A percentile compares a stretch with the other conserved stretches of the same genome.
Conservation (phyloP, 35 echinoderm and acorn worm species). For the Apostichopus parvimensis region DNA sequence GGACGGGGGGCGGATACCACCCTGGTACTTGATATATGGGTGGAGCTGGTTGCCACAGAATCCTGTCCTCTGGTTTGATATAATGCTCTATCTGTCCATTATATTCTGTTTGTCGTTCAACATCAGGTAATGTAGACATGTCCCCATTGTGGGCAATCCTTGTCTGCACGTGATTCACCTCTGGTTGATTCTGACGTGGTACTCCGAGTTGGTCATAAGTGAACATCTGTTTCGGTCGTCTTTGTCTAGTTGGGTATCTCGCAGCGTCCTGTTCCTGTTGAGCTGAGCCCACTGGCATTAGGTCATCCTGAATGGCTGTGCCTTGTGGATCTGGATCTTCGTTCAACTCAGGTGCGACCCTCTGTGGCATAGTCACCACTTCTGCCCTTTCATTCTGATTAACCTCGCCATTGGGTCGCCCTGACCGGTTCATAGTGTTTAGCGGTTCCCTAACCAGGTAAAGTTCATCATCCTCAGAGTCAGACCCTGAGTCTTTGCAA, state of each 20-base stretch:
- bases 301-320: background rate
- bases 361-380: background rate
- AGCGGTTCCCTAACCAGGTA: background rate
- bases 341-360: background rate
- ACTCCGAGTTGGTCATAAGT: constrained; percentile 21
- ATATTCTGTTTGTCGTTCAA: too few species aligned
- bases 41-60: background rate
- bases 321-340: background rate
- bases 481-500: background rate
- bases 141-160: background rate
- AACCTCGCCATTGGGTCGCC: background rate
- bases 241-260: constrained; percentile 20
- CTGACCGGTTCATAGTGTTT: background rate
- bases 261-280: background rate
- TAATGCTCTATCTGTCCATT: background rate
- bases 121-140: background rate
- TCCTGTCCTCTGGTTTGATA: background rate
- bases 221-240: background rate
- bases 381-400: background rate
- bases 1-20: background rate
- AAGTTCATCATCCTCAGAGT: background rate
- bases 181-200: background rate
- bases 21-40: background rate
- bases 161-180: background rate
- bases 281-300: background rate